Evolutionary conservation across 2,113 vertebrate species (phyloP).

Genomic region (Haemorhous mexicanus): DNA sequence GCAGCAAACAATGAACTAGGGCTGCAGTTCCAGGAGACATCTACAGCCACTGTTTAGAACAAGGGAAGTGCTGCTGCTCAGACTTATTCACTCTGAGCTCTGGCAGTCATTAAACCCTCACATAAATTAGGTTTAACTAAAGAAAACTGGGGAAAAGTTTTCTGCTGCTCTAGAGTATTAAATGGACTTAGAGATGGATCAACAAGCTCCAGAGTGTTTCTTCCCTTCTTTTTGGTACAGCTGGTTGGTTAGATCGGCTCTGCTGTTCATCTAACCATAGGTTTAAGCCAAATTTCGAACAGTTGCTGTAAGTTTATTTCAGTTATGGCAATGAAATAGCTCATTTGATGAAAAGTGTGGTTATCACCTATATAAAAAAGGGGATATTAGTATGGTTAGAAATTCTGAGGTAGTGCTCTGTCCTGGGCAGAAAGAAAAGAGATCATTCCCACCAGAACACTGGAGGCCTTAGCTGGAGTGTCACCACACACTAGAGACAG

Average conservation of each 20-base stretch:
- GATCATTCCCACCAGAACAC: background rate
- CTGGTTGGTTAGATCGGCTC: background rate
- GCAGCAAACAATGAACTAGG: background rate
- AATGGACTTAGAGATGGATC: background rate
- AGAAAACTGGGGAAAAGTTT: background rate
- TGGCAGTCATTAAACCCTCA: background rate
- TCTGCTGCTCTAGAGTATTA: background rate
- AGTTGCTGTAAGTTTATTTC: background rate
- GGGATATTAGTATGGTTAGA: background rate
- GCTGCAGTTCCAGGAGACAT: background rate
- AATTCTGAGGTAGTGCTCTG: background rate
- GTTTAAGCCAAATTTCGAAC: background rate
- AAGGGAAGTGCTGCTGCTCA: background rate
- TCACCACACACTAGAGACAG: background rate
- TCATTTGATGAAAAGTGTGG: background rate
- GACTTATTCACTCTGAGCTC: background rate
- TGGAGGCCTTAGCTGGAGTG: background rate
- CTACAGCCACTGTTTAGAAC: background rate
- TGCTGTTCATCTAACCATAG: background rate
- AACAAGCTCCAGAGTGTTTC: background rate
- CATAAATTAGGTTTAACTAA: background rate
- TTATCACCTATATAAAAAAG: background rate
- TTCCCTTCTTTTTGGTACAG: background rate
- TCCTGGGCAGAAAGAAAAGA: background rate
- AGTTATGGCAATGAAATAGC: background rate